phyloP scores from a whole-genome alignment of 2,113 vertebrate species.

The Phrynosoma platyrhinos region DNA sequence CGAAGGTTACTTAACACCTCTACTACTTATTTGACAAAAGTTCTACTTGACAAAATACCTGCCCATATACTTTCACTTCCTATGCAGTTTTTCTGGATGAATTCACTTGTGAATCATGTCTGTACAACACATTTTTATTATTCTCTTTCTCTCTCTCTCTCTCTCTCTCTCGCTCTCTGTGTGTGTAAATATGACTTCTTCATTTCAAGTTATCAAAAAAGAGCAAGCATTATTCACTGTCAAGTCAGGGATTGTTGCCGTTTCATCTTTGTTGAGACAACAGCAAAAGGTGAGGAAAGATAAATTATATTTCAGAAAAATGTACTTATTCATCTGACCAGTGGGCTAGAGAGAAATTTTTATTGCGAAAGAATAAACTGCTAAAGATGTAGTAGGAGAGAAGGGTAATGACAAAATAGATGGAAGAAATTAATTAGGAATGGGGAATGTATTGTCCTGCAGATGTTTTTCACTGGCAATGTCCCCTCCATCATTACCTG shows the following conservation, averaged over 20 bases:
- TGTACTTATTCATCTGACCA: not conserved
- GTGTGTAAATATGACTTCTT: not conserved
- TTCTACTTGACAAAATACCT: too few relatives aligned
- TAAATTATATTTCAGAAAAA: not conserved
- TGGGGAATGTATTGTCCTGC: too few relatives aligned
- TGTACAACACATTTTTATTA: not conserved
- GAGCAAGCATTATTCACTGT: not conserved
- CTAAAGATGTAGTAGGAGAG: not conserved
- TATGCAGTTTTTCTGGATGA: not conserved
- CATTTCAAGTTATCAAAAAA: not conserved
- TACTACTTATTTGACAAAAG: too few relatives aligned
- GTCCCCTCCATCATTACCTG: too few relatives aligned
- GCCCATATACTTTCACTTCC: not conserved
- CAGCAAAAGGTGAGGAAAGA: not conserved
- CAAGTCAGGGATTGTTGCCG: not conserved
- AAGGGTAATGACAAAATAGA: not conserved
- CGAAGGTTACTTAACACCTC: too few relatives aligned
- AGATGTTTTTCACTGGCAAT: too few relatives aligned
- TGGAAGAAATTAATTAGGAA: not conserved
- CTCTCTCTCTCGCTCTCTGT: too few relatives aligned
- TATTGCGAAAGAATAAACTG: not conserved
- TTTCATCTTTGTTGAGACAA: too few relatives aligned
- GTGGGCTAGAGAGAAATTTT: not conserved
- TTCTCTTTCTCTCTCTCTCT: too few relatives aligned
- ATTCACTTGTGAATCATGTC: not conserved